Evolutionary conservation across 2,888 invertebrate species (phyloP), one percentile per base, ranked within the genome.

Genomic region (Ophion obscuratus): DNA sequence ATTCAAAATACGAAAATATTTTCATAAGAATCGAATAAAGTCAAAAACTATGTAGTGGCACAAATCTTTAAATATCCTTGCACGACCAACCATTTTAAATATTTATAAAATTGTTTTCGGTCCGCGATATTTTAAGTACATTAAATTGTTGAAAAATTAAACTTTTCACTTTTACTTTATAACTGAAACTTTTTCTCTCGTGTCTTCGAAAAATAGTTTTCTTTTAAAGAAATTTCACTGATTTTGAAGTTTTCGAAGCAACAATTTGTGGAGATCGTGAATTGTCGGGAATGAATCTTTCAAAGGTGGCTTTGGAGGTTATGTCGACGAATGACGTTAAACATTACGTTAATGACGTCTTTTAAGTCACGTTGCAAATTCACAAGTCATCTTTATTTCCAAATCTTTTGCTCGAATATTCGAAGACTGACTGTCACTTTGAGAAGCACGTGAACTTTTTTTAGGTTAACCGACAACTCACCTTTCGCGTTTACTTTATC

Each of bases 401-500:
- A 68, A 40, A 44, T 78, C 40, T 40, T 67, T 67, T 80, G 80
- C 70, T 68, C 68, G 79, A 66, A 75, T 84, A 83, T 77, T 67
- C 17, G 40, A 24, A 44, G n/a, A 67, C 36, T 71, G 44, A 71
- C 66, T 47, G 68, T 59, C 44, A 81, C 14, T 81, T 11, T 66
- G 70, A 20, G 27, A 31, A 73, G 40, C 14, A 44, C 17, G 71
- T 53, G 24, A 57, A 73, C 9, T 47, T 14, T 44, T 57, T 83
- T 11, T 67, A 61, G 57, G 76, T 79, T 91, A 84, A 66, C 61
- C 53, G n/a, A 20, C 17, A 36, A 74, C 81, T 95, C 95, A 97
- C 98, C 97, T 91, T 96, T 96, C 73, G 95, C 94, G 91, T 97
- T 96, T 83, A 98, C 96, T 86, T 95, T 95, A 76, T 96, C 96